Evolutionary conservation across 2,888 invertebrate genomes (phyloP), one percentile per base, ranked within the genome.

Genomic region (Plagodis pulveraria): DNA sequence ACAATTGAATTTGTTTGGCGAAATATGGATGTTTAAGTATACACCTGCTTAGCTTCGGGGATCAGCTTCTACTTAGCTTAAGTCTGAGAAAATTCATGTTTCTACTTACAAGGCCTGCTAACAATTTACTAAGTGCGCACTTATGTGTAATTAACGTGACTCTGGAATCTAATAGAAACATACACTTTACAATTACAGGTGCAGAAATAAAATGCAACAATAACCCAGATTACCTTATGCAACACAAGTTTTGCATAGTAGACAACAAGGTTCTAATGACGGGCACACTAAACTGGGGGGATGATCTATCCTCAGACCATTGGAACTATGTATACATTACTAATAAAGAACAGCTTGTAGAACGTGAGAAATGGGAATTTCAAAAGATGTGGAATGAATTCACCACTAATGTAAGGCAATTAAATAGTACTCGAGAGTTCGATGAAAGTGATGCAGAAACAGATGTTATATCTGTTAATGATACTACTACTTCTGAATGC

Each of bases 241-340:
- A 97, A 77, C 96, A 97, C 82, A 97, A 97, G 83, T 96, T 96
- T 87, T 94, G 94, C 50, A 80, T 96, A 56, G 85, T 96, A 43
- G 96, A 97, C 75, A 86, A 89, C 62, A 80, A 82, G 65, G 79
- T 94, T 50, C 81, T 96, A 8, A 93, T 96, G 74, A 94, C 93
- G 56, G 96, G 97, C 42, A 96, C 96, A 35, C 93, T 96, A 65
- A 96, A 97, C 81, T 96, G 96, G 96, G 96, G 96, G 10, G 88
- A 94, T 73, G 94, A 95, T 74, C 96, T 94, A 41, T 93, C 96
- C 58, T 94, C 94, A 58, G 95, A 95, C 57, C 95, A 96, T 78
- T 95, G 94, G 89, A 96, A 96, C 78, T 95, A 95, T 72, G 87
- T 96, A 5, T 79, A 96, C 48, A 91, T 96, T 56, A 95, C 95